These are phyloP conservation scores for Sinella curviseta DNA, from an alignment of 1,140 invertebrate genomes.

Conservation along the genomic window DNA sequence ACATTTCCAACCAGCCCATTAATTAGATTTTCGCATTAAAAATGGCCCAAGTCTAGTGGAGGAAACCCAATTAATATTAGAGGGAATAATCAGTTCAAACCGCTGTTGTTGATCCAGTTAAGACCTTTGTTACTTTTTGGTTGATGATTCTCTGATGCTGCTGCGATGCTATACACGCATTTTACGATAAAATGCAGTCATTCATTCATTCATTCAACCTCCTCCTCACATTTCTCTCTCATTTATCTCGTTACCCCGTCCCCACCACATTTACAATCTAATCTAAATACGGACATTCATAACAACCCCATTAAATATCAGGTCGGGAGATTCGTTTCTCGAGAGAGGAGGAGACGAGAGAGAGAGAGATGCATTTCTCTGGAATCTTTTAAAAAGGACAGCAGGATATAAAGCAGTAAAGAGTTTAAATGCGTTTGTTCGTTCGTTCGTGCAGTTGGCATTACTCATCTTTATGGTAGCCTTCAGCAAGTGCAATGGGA, in stretches of 20 bases:
- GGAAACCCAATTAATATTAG: constrained; percentile 23
- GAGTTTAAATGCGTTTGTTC: no score
- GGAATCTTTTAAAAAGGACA: no score
- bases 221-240: background rate
- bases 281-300: background rate
- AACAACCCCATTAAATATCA: background rate
- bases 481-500: no score
- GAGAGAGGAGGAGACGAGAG: no score
- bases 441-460: no score
- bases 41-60: background rate
- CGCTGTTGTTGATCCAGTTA: constrained; percentile 26
- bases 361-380: no score
- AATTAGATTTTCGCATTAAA: constrained; percentile 28
- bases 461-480: no score
- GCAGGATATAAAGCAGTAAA: no score
- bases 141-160: background rate
- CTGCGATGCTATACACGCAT: background rate
- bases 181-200: background rate
- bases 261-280: background rate
- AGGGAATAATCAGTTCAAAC: constrained; percentile 13
- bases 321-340: background rate
- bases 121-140: constrained; percentile 3
- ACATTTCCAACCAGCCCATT: constrained; percentile 22
- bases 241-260: background rate
- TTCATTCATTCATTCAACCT: background rate